Evolutionary conservation across 2,888 invertebrate species (phyloP).

Genomic region (Nemotelus pantherinus): DNA sequence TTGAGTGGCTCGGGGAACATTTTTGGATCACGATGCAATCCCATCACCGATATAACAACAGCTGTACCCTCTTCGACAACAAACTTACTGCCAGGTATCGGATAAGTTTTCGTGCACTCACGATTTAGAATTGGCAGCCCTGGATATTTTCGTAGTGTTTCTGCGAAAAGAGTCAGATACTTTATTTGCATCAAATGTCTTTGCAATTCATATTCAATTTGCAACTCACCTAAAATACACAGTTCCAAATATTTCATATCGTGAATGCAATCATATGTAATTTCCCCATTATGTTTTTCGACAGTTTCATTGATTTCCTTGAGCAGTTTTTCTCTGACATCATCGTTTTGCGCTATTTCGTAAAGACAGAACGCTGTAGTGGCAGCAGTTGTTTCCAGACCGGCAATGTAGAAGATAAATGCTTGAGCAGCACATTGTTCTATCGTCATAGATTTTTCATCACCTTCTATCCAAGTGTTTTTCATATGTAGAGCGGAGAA

Average conservation of each 20-base stretch:
- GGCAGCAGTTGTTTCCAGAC: conserved; percentile 59
- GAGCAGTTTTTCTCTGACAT: conserved; percentile 53
- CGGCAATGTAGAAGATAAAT: conserved; percentile 49
- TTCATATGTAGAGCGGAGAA: no score
- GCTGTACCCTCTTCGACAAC: conserved; percentile 18
- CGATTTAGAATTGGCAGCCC: conserved; percentile 51
- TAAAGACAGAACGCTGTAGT: conserved; percentile 57
- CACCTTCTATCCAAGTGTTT: not conserved
- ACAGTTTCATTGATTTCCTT: conserved; percentile 52
- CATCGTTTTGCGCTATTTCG: conserved; percentile 56
- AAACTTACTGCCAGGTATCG: conserved; percentile 27
- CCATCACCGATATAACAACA: conserved; percentile 23
- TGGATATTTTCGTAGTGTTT: conserved; percentile 34
- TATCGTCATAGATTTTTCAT: not conserved
- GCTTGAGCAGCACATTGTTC: conserved; percentile 16
- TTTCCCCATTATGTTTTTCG: conserved; percentile 52
- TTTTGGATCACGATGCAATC: conserved; percentile 37
- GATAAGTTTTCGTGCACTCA: conserved; percentile 21
- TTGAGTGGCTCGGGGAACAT: conserved; percentile 36
- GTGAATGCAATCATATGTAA: conserved; percentile 58
- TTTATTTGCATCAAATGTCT: not conserved
- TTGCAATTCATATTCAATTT: not conserved
- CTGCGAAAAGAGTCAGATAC: not conserved
- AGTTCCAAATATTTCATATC: conserved; percentile 59
- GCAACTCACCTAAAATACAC: conserved; percentile 56